These are phyloP conservation scores for Phrynosoma blainvillii DNA, from an alignment of 2,113 vertebrate species.

Conservation along the genomic window DNA sequence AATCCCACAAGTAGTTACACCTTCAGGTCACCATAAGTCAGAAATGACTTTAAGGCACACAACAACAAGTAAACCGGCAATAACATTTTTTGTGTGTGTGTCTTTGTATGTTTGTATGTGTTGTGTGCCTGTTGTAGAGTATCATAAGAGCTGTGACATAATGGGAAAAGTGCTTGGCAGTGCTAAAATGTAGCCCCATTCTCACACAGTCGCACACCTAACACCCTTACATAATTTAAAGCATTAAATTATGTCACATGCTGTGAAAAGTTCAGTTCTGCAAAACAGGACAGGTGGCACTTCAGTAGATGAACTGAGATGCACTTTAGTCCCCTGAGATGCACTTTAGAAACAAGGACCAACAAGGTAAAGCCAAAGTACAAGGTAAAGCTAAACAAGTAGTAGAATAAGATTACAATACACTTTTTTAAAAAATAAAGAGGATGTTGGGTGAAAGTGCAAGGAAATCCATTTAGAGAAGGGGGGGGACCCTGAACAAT, in stretches of 20 bases:
- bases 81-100: too few relatives aligned
- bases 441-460: neutral
- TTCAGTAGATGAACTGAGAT: too few relatives aligned
- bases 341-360: too few relatives aligned
- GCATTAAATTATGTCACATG: neutral
- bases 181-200: neutral
- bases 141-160: neutral
- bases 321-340: too few relatives aligned
- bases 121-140: neutral
- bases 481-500: neutral
- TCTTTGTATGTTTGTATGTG: neutral
- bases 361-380: neutral
- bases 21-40: too few relatives aligned
- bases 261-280: neutral
- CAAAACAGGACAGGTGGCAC: too few relatives aligned
- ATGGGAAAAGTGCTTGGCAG: neutral
- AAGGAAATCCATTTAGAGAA: neutral
- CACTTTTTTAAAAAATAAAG: neutral
- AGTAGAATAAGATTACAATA: neutral
- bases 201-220: accelerated
- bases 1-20: too few relatives aligned
- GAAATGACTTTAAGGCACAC: too few relatives aligned
- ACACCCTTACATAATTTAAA: neutral
- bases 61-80: neutral
- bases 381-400: neutral